Evolutionary conservation across 2,797 vertebrate species (phyloP).

Genomic region (Eulemur rubriventer): DNA sequence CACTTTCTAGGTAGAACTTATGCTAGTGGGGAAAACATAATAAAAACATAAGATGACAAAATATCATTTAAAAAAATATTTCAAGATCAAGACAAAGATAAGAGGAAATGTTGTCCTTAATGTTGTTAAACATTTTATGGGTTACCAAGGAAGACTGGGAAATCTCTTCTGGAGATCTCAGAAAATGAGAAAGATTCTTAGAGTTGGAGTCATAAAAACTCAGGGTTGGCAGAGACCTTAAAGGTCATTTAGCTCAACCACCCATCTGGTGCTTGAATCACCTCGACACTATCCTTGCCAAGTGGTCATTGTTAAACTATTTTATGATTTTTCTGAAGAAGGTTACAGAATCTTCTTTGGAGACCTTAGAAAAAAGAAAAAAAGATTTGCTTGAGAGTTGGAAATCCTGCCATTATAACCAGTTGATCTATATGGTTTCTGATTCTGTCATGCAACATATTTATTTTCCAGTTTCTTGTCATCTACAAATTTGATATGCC

Average conservation of each 20-base stretch:
- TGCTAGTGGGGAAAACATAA: background rate
- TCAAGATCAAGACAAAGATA: constrained; percentile 45
- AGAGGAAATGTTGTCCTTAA: constrained; percentile 37
- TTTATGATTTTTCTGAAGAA: constrained; percentile 73
- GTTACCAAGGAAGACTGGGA: constrained; percentile 55
- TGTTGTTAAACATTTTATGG: constrained; percentile 55
- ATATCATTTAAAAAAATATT: constrained; percentile 27
- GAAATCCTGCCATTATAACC: constrained; percentile 41
- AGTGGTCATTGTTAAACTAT: constrained; percentile 77
- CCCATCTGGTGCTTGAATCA: constrained; percentile 76
- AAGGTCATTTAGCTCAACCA: constrained; percentile 73
- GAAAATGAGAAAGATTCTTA: constrained; percentile 67
- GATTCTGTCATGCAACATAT: constrained; percentile 49
- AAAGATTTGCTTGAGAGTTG: constrained; percentile 37
- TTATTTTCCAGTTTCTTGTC: constrained; percentile 57
- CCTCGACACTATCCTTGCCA: constrained; percentile 63
- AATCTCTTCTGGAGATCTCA: constrained; percentile 57
- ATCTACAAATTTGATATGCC: constrained; percentile 39
- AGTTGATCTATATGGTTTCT: constrained; percentile 53
- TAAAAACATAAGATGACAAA: constrained; percentile 9
- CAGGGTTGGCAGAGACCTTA: constrained; percentile 74
- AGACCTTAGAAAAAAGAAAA: constrained; percentile 41
- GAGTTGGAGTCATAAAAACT: constrained; percentile 64
- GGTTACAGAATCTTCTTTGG: constrained; percentile 67
- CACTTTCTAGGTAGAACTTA: constrained; percentile 35